Conservation (phyloP, 2,888 invertebrate species). For the Quadriops clusia region DNA sequence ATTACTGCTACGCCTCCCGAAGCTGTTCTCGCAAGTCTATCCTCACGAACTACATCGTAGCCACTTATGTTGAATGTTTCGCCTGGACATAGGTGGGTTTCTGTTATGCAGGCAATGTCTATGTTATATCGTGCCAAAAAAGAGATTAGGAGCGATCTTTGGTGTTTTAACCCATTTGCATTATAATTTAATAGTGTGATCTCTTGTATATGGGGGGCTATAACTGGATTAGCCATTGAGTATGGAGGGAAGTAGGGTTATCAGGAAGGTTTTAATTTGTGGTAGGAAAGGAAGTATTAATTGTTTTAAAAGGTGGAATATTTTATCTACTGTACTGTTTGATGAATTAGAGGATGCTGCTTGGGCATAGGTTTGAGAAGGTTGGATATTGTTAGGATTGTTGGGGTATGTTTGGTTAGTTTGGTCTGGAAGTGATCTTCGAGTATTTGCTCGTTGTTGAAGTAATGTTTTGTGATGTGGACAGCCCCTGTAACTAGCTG, state of each 20-base stretch:
- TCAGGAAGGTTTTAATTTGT: too few species aligned
- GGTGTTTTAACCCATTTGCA: constrained; percentile 5
- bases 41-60: constrained; percentile 5
- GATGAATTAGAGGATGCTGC: too few species aligned
- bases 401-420: too few species aligned
- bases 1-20: constrained; percentile 12
- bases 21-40: constrained; percentile 5
- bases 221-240: constrained; percentile 1
- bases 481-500: background rate
- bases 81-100: constrained; percentile 9
- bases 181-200: constrained; percentile 6
- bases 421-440: too few species aligned
- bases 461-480: background rate
- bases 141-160: constrained; percentile 6
- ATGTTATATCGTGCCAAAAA: constrained; percentile 9
- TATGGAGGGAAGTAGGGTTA: background rate
- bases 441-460: too few species aligned
- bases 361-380: too few species aligned
- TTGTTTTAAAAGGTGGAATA: too few species aligned
- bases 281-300: too few species aligned
- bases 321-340: too few species aligned
- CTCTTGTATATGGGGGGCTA: too few species aligned
- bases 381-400: too few species aligned
- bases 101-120: constrained; percentile 10
- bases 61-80: constrained; percentile 11